phyloP scores from a whole-genome alignment of 2,113 vertebrate species.

The Plecturocebus donacophilus region DNA sequence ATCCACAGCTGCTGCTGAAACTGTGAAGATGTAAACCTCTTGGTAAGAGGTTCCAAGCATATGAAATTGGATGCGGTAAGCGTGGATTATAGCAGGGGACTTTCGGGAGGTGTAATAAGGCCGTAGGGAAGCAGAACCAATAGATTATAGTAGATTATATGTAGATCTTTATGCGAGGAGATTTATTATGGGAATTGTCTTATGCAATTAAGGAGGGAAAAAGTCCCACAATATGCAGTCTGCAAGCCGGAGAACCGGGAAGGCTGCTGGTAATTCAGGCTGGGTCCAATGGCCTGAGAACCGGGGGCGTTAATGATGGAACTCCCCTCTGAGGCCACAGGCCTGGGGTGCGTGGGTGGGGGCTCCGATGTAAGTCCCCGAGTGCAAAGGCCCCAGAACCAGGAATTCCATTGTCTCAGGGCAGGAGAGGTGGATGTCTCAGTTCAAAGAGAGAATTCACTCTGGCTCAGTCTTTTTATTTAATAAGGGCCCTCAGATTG shows the following conservation, averaged over 20 bases:
- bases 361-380: neutral
- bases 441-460: neutral
- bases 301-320: too few species aligned
- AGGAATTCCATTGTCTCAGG: neutral
- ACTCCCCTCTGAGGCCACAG: neutral
- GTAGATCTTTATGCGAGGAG: neutral
- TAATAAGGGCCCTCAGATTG: neutral
- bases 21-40: neutral
- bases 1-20: neutral
- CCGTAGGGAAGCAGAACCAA: neutral
- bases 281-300: too few species aligned
- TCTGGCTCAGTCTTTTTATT: neutral
- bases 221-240: neutral
- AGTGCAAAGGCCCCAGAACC: neutral
- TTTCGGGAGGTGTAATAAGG: rapidly evolving
- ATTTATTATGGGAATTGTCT: neutral
- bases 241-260: neutral
- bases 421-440: neutral
- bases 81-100: neutral
- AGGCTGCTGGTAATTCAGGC: rapidly evolving
- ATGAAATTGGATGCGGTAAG: rapidly evolving
- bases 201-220: neutral
- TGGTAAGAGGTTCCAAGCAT: neutral
- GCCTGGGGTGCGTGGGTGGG: neutral
- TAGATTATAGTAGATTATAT: neutral